These are phyloP conservation scores for Pogonocherus hispidulus DNA, from an alignment of 2,888 invertebrate species.

Conservation along the genomic window DNA sequence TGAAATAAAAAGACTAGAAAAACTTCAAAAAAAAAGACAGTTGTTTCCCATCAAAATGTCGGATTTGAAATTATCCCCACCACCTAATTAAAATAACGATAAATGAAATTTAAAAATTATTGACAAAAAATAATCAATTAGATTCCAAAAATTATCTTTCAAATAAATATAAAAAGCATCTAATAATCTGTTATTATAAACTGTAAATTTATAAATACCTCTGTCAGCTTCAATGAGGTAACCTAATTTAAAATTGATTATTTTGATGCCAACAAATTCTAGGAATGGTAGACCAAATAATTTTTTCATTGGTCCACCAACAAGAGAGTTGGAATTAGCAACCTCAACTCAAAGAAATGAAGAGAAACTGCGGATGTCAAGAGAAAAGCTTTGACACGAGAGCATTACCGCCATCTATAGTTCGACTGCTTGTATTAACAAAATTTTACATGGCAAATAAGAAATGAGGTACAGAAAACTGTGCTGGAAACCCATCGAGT, in stretches of 20 bases:
- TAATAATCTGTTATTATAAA: neutral
- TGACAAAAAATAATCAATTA: neutral
- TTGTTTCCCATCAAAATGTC: constrained; percentile 29
- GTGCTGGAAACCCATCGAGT: too few species aligned
- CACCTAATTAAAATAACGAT: constrained; percentile 18
- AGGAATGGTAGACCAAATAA: neutral
- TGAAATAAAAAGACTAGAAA: constrained; percentile 9
- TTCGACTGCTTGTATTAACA: too few species aligned
- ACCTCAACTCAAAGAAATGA: too few species aligned
- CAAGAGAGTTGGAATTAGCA: too few species aligned
- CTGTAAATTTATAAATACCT: neutral
- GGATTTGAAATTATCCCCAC: constrained; percentile 34
- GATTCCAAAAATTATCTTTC: neutral
- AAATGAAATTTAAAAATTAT: constrained; percentile 14
- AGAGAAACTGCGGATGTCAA: too few species aligned
- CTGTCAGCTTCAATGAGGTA: neutral
- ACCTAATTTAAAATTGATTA: constrained; percentile 30
- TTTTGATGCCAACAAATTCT: constrained; percentile 12
- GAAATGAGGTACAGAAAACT: too few species aligned
- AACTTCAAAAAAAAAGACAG: constrained; percentile 18
- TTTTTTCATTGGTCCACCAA: neutral
- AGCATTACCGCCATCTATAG: too few species aligned
- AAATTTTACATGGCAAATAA: too few species aligned
- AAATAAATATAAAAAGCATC: neutral
- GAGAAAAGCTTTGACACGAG: too few species aligned